These are phyloP conservation scores for Strigamia crassipes DNA, from an alignment of 2,888 invertebrate genomes.

Conservation along the genomic window DNA sequence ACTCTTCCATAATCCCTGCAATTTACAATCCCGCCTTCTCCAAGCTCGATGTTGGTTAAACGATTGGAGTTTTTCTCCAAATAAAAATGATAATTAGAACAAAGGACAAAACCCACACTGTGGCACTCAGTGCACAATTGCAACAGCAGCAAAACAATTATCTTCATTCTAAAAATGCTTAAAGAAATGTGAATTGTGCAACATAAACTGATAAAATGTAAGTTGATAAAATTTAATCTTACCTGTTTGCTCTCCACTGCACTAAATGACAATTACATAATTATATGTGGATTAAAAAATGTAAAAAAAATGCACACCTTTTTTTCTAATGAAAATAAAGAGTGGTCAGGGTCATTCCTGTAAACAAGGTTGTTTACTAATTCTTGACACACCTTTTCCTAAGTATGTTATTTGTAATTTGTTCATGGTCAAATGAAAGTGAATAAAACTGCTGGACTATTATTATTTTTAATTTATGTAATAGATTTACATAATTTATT, in stretches of 20 bases:
- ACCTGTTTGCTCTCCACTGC: not conserved
- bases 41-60: not conserved
- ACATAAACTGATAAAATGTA: not conserved
- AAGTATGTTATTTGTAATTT: not conserved
- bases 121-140: not conserved
- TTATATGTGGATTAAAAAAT: not conserved
- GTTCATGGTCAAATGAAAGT: not conserved
- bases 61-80: not conserved
- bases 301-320: not conserved
- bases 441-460: too few relatives aligned
- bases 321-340: not conserved
- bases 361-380: not conserved
- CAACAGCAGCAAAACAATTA: not conserved
- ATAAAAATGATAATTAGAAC: slow-evolving; percentile 15
- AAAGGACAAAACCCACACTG: not conserved
- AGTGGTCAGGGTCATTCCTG: not conserved
- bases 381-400: not conserved
- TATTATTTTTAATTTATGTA: too few relatives aligned
- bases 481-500: too few relatives aligned
- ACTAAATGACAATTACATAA: not conserved
- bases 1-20: not conserved
- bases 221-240: not conserved
- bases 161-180: not conserved
- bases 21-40: not conserved
- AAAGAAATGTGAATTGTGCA: not conserved